Conservation (phyloP, 2,113 vertebrate genomes). For the Istiophorus platypterus region DNA sequence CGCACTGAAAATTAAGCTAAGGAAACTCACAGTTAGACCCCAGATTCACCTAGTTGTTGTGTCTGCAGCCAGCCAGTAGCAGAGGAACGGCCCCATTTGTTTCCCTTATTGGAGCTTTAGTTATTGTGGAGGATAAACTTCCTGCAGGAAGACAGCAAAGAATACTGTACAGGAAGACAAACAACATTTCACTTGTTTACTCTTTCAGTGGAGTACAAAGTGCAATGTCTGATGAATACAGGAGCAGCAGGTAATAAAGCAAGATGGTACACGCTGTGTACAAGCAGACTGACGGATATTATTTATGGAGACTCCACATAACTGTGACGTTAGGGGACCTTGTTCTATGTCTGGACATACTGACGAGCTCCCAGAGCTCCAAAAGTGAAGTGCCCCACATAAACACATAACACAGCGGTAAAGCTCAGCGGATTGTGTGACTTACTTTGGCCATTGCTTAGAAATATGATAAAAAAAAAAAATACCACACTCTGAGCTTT, state of each 20-base stretch:
- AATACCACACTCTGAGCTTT: background rate
- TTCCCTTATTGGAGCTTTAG: constrained; percentile 61
- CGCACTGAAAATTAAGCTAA: constrained; percentile 51
- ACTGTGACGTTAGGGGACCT: constrained; percentile 32
- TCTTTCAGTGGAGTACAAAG: constrained; percentile 43
- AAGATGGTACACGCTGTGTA: constrained; percentile 41
- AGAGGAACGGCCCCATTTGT: constrained; percentile 34
- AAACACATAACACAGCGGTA: constrained; percentile 16
- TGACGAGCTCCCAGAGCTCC: constrained; percentile 2
- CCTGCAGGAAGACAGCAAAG: constrained; percentile 72
- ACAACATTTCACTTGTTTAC: constrained; percentile 67
- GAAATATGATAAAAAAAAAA: constrained; percentile 36
- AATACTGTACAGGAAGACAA: constrained; percentile 62
- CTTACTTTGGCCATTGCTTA: background rate
- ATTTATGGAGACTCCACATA: constrained; percentile 64
- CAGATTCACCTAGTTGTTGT: constrained; percentile 40
- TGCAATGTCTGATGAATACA: constrained; percentile 30
- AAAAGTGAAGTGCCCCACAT: background rate
- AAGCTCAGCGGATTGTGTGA: background rate
- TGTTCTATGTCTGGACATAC: constrained; percentile 54
- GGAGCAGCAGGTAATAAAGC: constrained; percentile 23
- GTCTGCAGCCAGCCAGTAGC: constrained; percentile 50
- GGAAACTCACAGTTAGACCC: constrained; percentile 56
- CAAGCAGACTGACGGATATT: constrained; percentile 39
- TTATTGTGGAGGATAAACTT: constrained; percentile 68